Evolutionary conservation across 2,888 invertebrate species (phyloP), one percentile per base, ranked within the genome.

Genomic region (Temnothorax rugatulus): DNA sequence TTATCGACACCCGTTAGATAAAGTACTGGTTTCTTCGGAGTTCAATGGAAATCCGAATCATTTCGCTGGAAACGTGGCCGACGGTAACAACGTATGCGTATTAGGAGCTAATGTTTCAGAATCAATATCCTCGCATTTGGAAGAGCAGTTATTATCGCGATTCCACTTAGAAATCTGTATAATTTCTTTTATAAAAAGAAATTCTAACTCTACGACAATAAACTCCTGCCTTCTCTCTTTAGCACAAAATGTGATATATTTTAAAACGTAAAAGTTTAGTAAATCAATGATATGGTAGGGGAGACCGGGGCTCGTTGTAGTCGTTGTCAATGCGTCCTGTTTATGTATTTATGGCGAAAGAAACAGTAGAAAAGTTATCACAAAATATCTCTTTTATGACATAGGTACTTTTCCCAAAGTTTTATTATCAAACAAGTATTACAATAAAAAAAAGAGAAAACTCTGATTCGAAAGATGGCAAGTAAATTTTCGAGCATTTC

Each of bases 1-100:
- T 90, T 90, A 90, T 90, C 87, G 90, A 88, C 89, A 90, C 85
- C 88, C 84, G 90, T 73, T 89, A 84, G 90, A 90, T 90, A 90
- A 87, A 86, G 85, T 64, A 69, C 81, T 68, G 75, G 54, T 68
- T 68, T 69, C 76, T 79, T 79, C 84, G 87, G 86, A 86, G 84
- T 89, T 90, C 89, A 84, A 90, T 90, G 90, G 90, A 89, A 89
- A 64, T 85, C 59, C 66, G 82, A 87, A 83, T 87, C 77, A 82
- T 88, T 77, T 68, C 57, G 25, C 47, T 25, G 73, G 47, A 81
- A 81, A 81, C 59, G 73, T 25, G 61, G 25, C 25, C 8, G 59
- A 61, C 59, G 59, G 59, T 81, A 81, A 81, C 59, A 79, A 59
- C 71, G 73, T 61, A 52, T 81, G 79, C 59, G 38, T 73, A 81